Conservation (phyloP, 2,888 invertebrate genomes). For the Oasisia sp. region DNA sequence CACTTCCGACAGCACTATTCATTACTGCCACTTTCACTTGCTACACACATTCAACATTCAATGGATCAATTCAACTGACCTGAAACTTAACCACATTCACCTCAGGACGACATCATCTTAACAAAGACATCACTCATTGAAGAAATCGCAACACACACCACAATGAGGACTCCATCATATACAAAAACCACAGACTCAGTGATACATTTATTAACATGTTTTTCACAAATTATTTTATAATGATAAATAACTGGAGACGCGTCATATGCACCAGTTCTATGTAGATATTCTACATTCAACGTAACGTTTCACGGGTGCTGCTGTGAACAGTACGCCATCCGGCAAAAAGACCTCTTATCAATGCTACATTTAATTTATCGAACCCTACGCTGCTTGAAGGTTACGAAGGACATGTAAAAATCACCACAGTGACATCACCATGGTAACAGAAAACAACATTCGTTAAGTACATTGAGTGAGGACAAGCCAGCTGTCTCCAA, state of each 20-base stretch:
- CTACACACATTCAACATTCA: neutral
- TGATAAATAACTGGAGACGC: neutral
- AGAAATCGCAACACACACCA: neutral
- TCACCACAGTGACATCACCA: neutral
- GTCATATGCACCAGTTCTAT: neutral
- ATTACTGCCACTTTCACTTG: neutral
- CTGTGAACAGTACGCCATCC: neutral
- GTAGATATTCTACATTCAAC: neutral
- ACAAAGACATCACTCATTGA: neutral
- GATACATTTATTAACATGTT: neutral
- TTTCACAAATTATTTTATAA: slow-evolving; percentile 8
- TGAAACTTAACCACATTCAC: neutral
- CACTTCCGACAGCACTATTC: neutral
- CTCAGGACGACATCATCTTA: neutral
- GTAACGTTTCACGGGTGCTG: neutral
- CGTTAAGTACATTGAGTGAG: neutral
- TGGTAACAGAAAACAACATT: neutral
- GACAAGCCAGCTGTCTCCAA: neutral
- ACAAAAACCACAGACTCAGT: neutral
- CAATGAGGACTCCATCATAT: neutral
- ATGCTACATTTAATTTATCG: neutral
- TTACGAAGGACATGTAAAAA: neutral
- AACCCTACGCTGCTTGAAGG: neutral
- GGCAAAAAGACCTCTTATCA: neutral
- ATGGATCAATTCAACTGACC: neutral